A percentile compares a stretch with the other conserved stretches of the same genome.
These are phyloP conservation scores for Pandemis corylana DNA, from an alignment of 2,888 invertebrate species.

Conservation along the genomic window DNA sequence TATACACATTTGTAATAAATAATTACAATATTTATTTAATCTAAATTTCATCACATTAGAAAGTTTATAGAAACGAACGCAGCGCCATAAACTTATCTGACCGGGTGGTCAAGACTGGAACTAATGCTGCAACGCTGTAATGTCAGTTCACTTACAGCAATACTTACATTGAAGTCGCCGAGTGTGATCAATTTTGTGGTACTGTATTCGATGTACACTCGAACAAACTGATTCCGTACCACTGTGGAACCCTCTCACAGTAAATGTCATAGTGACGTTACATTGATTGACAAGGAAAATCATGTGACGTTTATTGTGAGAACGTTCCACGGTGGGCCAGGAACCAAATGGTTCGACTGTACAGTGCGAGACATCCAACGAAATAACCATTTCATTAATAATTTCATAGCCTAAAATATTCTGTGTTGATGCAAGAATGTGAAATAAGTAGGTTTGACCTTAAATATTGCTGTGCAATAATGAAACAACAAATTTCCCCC, in stretches of 20 bases:
- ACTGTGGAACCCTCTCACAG: too few species aligned
- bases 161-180: too few species aligned
- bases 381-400: background rate
- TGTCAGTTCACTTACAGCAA: too few species aligned
- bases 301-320: too few species aligned
- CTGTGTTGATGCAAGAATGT: background rate
- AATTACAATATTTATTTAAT: slow-evolving; percentile 35
- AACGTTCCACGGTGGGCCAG: too few species aligned
- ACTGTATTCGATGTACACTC: too few species aligned
- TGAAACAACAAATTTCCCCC: background rate
- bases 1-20: slow-evolving; percentile 41
- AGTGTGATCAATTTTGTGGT: too few species aligned
- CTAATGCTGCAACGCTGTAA: too few species aligned
- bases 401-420: background rate
- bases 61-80: slow-evolving; percentile 10
- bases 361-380: background rate
- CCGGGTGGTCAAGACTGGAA: background rate
- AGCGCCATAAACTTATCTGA: background rate
- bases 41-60: slow-evolving; percentile 37
- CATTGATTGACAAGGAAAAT: too few species aligned
- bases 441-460: background rate
- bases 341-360: too few species aligned
- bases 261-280: too few species aligned
- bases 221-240: too few species aligned
- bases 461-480: background rate